phyloP scores from a whole-genome alignment of 2,113 vertebrate species.

The Entelurus aequoreus region DNA sequence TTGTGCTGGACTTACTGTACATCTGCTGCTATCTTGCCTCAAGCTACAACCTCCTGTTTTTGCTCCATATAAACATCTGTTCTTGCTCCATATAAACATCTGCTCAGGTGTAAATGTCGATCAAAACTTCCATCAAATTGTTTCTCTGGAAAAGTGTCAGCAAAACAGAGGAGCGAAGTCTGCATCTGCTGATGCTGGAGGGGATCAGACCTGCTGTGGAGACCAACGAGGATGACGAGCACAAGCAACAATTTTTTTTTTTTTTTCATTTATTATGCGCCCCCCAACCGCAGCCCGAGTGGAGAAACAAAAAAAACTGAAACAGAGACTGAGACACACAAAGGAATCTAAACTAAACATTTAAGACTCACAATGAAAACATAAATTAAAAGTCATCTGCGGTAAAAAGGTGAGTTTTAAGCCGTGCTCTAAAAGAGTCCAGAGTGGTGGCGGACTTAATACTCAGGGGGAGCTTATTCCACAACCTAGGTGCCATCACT shows the following conservation, averaged over 20 bases:
- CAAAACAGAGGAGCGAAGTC: slow-evolving; percentile 42
- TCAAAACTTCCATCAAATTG: slow-evolving; percentile 17
- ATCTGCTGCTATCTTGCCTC: slow-evolving; percentile 20
- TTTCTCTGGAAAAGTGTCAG: slow-evolving; percentile 42
- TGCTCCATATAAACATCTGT: slow-evolving; percentile 10
- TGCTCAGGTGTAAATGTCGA: neutral
- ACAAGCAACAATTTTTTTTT: slow-evolving; percentile 4
- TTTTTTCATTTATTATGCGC: too few species aligned
- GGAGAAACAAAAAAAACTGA: too few species aligned
- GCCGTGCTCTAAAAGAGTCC: too few species aligned
- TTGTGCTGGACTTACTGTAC: slow-evolving; percentile 18
- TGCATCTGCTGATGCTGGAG: slow-evolving; percentile 59
- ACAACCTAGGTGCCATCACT: too few species aligned
- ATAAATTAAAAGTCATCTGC: too few species aligned
- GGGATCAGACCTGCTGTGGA: slow-evolving; percentile 33
- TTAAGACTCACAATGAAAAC: too few species aligned
- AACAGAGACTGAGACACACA: too few species aligned
- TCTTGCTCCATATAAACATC: slow-evolving; percentile 10
- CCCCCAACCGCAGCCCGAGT: too few species aligned
- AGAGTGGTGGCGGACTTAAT: too few species aligned
- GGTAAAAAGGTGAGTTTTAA: too few species aligned
- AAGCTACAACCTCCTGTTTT: slow-evolving; percentile 17
- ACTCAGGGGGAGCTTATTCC: too few species aligned
- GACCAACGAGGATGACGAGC: slow-evolving; percentile 23
- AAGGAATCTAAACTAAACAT: too few species aligned